Base-by-base conservation (phyloP, 2,797 vertebrate genomes). In the Emydoidea blandingii region DNA sequence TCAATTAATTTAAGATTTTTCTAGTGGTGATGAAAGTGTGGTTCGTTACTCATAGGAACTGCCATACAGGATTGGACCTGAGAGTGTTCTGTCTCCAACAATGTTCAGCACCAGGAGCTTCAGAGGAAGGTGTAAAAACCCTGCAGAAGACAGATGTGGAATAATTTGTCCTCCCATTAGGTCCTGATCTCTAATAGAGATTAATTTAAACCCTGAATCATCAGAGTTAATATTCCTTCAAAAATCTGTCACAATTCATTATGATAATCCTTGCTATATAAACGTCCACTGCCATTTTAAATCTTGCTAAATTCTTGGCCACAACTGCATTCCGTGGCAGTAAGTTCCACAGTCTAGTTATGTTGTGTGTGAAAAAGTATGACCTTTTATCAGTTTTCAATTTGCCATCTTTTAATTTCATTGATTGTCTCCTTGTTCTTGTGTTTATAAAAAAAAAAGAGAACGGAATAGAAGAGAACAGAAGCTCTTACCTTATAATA, bases 211-310 rank as follows among this genome's bases (percentile, higher is more conserved):
- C 87, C 57, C 41, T 86, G 41, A 37, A 29, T 56, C 93, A 87
- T 52, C 80, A 94, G 87, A 52, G n/a, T 79, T 87, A 95, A 78
- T 3, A 92, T 34, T 11, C 5, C 87, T 54, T 84, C 85, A 50
- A 23, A 79, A 53, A 25, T 44, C 91, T 78, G 14, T 31, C 27
- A 78, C n/a, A 23, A 72, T 72, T 78, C 25, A 47, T 78, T 49
- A 49, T 37, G 21, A 8, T 49, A 34, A 23, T 11, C 72, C 41
- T 19, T 53, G 84, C 52, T 85, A 65, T 54, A 72, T 84, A 74
- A 34, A 25, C 0, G 0, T 79, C 74, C 2, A 6, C 15, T 84
- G 68, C 62, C 78, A 62, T 68, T 2, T 29, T 84, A 50, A 21
- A 19, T 86, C 53, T 52, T 80, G 19, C 59, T 79, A 90, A 4